Evolutionary conservation across 2,888 invertebrate genomes (phyloP).

Genomic region (Lasioglossum villosulum): DNA sequence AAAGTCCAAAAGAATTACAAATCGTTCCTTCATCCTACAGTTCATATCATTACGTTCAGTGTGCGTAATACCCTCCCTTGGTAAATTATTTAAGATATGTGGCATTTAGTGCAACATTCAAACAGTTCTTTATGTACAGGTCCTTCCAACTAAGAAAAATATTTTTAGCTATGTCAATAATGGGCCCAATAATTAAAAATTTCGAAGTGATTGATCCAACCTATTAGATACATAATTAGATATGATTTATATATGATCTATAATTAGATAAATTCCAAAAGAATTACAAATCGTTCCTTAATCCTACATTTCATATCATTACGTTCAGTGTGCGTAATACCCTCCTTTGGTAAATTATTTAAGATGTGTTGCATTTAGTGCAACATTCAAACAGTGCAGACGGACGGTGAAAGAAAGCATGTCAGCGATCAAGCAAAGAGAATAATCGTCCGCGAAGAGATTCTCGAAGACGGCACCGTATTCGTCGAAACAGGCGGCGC

Average conservation of each 20-base stretch:
- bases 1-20: too few species aligned
- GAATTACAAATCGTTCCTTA: not conserved
- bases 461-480: not conserved
- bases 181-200: not conserved
- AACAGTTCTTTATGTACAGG: not conserved
- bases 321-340: not conserved
- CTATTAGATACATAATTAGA: not conserved
- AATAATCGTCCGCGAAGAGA: not conserved
- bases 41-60: too few species aligned
- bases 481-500: not conserved
- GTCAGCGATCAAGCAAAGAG: not conserved
- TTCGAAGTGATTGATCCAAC: not conserved
- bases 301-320: not conserved
- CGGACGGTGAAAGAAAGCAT: accelerated
- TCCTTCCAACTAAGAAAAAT: not conserved
- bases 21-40: too few species aligned
- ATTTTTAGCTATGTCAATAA: not conserved
- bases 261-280: not conserved
- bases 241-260: too few species aligned
- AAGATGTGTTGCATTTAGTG: not conserved
- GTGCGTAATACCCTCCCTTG: too few species aligned
- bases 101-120: too few species aligned
- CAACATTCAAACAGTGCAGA: not conserved
- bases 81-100: too few species aligned
- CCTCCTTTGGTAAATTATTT: not conserved